Evolutionary conservation across 2,888 invertebrate genomes (phyloP), one percentile per base, ranked within the genome.

Genomic region (Meteorus cinctellus): DNA sequence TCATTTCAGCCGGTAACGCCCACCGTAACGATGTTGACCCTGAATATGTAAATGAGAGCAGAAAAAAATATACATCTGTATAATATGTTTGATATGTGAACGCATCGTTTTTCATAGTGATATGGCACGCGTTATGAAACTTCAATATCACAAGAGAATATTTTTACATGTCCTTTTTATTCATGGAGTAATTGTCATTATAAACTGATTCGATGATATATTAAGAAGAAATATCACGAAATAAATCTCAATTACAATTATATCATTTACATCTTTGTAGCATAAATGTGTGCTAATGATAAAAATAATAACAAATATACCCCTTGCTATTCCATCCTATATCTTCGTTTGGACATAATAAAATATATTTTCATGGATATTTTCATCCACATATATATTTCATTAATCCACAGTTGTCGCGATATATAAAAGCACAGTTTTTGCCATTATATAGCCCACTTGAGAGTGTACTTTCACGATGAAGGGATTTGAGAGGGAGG

Each of bases 1-100:
- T 68, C 41, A n/a, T 51, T n/a, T 74, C 80, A 81, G 74, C 79
- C 82, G 82, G 83, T 74, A 79, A 85, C 85, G 85, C 85, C 85
- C 83, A 83, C 82, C 68, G 77, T 69, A 74, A 78, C 72, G 63
- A 48, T 29, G 27, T 29, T 63, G 14, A 31, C 31, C 31, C 31
- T 65, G 65, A 65, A 34, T 10, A 65, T 19, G 19, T 5, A 34
- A 62, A 62, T 29, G n/a, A 36, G n/a, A 36, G 16, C 19, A 6
- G 27, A 36, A 36, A 19, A 36, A 65, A 24, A 12, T 34, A 14
- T 14, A 65, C 27, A 65, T 24, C n/a, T 36, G 27, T 36, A 36
- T 24, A 36, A n/a, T n/a, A 19, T 41, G 8, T n/a, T 16, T 1
- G 12, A 48, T 48, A 48, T 48, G 16, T 4, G 14, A n/a, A 45